Evolutionary conservation across 2,113 vertebrate species (phyloP), one percentile per base, ranked within the genome.

Genomic region (Bombycilla garrulus): DNA sequence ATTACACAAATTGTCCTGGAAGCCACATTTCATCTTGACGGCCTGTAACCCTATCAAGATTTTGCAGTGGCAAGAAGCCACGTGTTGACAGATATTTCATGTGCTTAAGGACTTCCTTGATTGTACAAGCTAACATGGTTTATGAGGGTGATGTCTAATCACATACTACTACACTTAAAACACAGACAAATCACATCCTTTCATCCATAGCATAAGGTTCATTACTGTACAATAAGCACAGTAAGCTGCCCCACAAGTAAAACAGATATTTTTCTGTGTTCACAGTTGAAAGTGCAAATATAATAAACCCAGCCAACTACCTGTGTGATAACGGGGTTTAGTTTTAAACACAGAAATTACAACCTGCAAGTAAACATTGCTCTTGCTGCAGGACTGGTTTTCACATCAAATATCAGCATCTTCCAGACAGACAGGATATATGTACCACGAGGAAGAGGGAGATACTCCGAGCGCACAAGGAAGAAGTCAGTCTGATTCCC

Each of bases 211-310:
- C 60, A 89, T 36, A 94, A 92, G 60, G 42, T 57, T 95, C 42
- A 24, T 90, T 95, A 92, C 73, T 93, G 84, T 88, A 82, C 69
- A 62, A 54, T 89, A 94, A 90, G 47, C 56, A 90, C 71, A 95
- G 89, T 91, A 96, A 95, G 57, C 48, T 92, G 64, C 53, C 70
- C 89, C 65, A 73, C 87, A 92, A 95, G 40, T 45, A 95, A 97
- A 96, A 44, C n/a, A 66, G 86, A 22, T 84, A 66, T 57, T 91
- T 96, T 94, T 88, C 60, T 56, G 25, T 62, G 13, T 67, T 81
- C 83, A 40, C 33, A 81, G 11, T 72, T 54, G 48, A 64, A 95
- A 72, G 26, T 81, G 60, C 48, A 86, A 96, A 77, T 93, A 84
- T 50, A 93, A 90, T 56, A 94, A 95, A 45, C 36, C 44, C 56